phyloP scores from a whole-genome alignment of 2,888 invertebrate species.

The Drosophila lacicola region DNA sequence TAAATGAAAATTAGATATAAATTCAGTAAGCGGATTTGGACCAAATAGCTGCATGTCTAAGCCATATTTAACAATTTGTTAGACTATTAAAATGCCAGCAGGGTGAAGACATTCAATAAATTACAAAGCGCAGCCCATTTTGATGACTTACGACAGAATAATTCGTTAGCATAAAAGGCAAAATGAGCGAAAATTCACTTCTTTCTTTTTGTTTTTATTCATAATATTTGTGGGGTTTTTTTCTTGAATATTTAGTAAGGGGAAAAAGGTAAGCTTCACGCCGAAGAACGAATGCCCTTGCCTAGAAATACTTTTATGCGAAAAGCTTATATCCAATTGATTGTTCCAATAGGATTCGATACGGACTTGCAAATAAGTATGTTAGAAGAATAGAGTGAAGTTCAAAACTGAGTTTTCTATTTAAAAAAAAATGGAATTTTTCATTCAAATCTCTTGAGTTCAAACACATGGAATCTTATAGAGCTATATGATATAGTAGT shows the following conservation, averaged over 20 bases:
- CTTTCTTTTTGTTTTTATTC: neutral
- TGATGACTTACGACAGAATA: slow-evolving; percentile 10
- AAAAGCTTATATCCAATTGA: no score
- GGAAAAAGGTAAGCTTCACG: no score
- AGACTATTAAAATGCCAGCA: slow-evolving; percentile 31
- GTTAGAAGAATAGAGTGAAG: no score
- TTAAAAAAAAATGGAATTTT: no score
- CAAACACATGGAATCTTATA: no score
- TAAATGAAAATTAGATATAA: slow-evolving; percentile 11
- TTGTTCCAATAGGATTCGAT: no score
- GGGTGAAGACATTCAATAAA: slow-evolving; percentile 31
- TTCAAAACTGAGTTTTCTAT: no score
- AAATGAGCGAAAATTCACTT: slow-evolving; percentile 10
- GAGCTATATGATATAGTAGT: no score
- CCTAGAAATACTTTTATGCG: no score
- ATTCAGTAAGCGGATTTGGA: slow-evolving; percentile 24
- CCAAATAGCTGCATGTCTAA: slow-evolving; percentile 19
- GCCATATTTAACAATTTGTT: slow-evolving; percentile 24
- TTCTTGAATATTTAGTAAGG: slow-evolving; percentile 6
- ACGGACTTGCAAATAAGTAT: no score
- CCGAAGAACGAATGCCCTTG: no score
- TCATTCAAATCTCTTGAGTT: no score
- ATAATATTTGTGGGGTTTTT: slow-evolving; percentile 10
- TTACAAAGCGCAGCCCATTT: slow-evolving; percentile 21
- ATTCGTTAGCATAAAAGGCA: slow-evolving; percentile 3